phyloP scores from a whole-genome alignment of 2,888 invertebrate genomes.

The Eristalis intricaria region DNA sequence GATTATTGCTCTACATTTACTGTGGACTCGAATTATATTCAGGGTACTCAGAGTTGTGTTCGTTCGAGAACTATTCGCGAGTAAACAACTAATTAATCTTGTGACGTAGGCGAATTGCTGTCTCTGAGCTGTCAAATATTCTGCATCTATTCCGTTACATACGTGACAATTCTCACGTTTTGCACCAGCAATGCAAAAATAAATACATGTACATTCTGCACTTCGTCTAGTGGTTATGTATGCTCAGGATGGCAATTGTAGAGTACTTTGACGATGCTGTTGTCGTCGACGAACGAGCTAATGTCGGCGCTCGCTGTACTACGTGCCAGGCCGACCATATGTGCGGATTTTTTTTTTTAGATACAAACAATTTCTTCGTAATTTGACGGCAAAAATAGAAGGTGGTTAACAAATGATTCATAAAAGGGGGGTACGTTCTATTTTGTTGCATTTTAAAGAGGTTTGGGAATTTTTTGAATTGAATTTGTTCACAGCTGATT shows the following conservation, averaged over 20 bases:
- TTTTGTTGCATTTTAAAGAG: background rate
- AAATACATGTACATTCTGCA: background rate
- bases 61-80: background rate
- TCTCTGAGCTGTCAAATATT: conserved; percentile 9
- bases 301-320: conserved; percentile 10
- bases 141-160: conserved; percentile 13
- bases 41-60: background rate
- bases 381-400: background rate
- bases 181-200: background rate
- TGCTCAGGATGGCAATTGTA: conserved; percentile 17
- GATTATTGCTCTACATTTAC: conserved; percentile 2
- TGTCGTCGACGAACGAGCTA: conserved; percentile 2
- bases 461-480: background rate
- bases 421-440: background rate
- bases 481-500: background rate
- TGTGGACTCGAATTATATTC: background rate
- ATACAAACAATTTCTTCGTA: background rate
- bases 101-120: conserved; percentile 8
- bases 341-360: conserved; percentile 6
- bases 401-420: background rate
- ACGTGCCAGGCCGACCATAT: conserved; percentile 39
- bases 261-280: conserved; percentile 12
- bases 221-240: background rate
- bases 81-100: background rate
- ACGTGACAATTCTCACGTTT: conserved; percentile 44